Base-by-base conservation (phyloP, 2,888 invertebrate genomes). In the Eupithecia exiguata region DNA sequence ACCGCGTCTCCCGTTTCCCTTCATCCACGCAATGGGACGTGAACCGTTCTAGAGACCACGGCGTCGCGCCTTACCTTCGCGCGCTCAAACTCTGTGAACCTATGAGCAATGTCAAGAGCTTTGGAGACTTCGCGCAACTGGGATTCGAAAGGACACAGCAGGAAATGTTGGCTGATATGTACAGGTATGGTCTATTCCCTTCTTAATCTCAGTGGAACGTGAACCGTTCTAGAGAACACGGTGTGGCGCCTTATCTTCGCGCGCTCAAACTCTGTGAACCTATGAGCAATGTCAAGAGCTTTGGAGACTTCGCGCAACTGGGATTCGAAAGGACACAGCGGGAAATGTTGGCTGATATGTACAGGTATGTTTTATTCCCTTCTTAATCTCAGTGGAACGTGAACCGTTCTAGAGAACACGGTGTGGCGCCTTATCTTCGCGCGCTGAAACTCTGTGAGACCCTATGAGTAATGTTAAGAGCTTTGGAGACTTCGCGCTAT, bases 1-100 rank as follows among this genome's bases (percentile, higher is more conserved):
- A 95, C 80, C 92, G 91, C 43, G 95, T 96, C 0, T 96, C 95
- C 67, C 92, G 95, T 71, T 95, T 96, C 85, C 88, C 94, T 0
- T 90, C 88, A 5, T 91, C 95, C n/a, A 88, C 89, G 1, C 91
- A 91, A 70, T 94, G 94, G 86, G 94, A 94, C 74, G 91, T 95
- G 81, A 91, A 93, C 80, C 92, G 95, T 35, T 88, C 96, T 1
- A 95, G 98, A 38, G 98, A 98, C 88, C 98, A 98, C 82, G 98
- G 98, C 0, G 93, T 98, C 5, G 95, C 97, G 0, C 95, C 97
- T 0, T 98, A 98, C 85, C 88, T 96, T 0, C 92, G 96, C 25
- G 97, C 96, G 71, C 84, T 97, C 58, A 95, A 96, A 67, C 92
- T 96, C 73, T 98, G 97, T 83, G 94, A 95, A 46, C 93, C 94